phyloP scores from a whole-genome alignment of 2,888 invertebrate species.

The Drosophila ustulata region DNA sequence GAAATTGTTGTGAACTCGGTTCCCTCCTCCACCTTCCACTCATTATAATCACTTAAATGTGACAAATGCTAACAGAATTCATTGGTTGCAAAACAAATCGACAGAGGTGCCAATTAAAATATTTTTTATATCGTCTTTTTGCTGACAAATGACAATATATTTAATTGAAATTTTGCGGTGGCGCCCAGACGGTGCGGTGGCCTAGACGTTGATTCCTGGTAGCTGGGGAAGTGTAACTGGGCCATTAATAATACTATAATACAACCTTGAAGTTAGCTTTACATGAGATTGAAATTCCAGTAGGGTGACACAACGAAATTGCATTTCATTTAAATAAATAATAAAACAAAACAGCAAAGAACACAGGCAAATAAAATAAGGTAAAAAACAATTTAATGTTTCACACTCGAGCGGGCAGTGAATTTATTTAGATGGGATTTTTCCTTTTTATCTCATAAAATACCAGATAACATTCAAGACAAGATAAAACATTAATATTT shows the following conservation, averaged over 20 bases:
- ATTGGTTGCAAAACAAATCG: conserved; percentile 18
- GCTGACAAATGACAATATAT: conserved; percentile 11
- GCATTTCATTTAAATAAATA: conserved; percentile 1
- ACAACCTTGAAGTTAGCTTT: conserved; percentile 53
- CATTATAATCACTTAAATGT: conserved; percentile 37
- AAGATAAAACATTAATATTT: conserved; percentile 42
- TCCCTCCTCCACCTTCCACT: background rate
- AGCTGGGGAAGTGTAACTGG: conserved; percentile 11
- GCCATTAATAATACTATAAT: background rate
- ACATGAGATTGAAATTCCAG: conserved; percentile 54
- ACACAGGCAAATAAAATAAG: conserved; percentile 7
- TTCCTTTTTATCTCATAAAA: conserved; percentile 46
- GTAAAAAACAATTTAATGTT: conserved; percentile 34
- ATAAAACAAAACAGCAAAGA: background rate
- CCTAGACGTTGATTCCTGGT: conserved; percentile 29
- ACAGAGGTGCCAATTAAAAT: conserved; percentile 24
- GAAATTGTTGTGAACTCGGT: conserved; percentile 22
- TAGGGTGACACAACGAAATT: conserved; percentile 46
- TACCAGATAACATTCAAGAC: conserved; percentile 38
- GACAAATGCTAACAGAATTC: conserved; percentile 49
- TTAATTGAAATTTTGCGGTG: conserved; percentile 59
- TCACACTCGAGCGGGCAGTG: conserved; percentile 52
- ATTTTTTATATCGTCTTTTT: conserved; percentile 3
- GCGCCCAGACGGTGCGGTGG: conserved; percentile 16
- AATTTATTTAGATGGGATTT: conserved; percentile 64